Percentiles rank a stretch among this genome's conserved stretches.
Conservation (phyloP, 2,113 vertebrate genomes). For the Stigmatopora nigra region DNA sequence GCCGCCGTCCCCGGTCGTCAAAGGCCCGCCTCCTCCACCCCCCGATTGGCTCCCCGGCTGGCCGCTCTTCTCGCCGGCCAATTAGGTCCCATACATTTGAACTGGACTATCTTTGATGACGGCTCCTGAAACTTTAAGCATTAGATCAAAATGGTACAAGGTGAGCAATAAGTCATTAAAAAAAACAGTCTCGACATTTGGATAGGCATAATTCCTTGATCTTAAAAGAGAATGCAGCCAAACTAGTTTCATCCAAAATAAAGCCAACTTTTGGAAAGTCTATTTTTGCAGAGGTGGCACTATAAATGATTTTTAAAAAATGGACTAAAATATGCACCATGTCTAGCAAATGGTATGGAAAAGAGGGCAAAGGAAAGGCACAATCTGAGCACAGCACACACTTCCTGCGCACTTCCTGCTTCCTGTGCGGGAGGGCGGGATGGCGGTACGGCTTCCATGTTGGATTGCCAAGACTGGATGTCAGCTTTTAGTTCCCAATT, state of each 20-base stretch:
- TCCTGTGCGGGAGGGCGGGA: conserved; percentile 32
- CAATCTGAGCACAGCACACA: conserved; percentile 57
- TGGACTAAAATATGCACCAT: too few species aligned
- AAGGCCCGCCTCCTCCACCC: conserved; percentile 39
- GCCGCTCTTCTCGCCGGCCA: conserved; percentile 43
- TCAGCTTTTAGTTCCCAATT: not conserved
- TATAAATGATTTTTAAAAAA: too few species aligned
- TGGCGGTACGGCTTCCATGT: conserved; percentile 27
- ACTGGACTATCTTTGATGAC: conserved; percentile 13
- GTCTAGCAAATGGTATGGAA: not conserved
- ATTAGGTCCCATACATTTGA: conserved; percentile 29
- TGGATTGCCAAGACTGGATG: conserved; percentile 10
- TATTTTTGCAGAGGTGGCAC: too few species aligned
- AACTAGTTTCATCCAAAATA: too few species aligned
- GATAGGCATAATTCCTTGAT: too few species aligned
- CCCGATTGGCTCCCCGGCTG: conserved; percentile 38
- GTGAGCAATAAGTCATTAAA: too few species aligned
- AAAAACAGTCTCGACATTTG: too few species aligned
- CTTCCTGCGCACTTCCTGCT: conserved; percentile 60
- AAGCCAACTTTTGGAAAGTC: too few species aligned
- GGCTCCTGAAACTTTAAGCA: too few species aligned
- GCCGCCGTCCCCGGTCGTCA: conserved; percentile 65
- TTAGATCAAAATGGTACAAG: too few species aligned
- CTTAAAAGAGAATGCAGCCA: too few species aligned
- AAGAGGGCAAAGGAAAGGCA: conserved; percentile 40